Evolutionary conservation across 2,888 invertebrate species (phyloP).

Genomic region (Habroteleia sp.): DNA sequence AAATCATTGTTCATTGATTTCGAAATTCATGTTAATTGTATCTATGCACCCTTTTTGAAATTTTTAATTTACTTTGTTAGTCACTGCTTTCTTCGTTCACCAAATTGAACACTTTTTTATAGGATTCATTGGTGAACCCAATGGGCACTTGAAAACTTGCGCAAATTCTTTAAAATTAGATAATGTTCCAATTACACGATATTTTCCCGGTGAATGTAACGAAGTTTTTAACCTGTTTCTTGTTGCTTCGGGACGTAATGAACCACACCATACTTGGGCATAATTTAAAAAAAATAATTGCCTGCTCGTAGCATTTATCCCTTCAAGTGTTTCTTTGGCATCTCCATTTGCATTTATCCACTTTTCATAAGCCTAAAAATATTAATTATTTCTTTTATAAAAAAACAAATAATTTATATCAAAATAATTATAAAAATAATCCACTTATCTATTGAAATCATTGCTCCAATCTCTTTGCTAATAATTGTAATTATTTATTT

Average conservation of each 20-base stretch:
- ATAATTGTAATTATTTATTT: too few species aligned
- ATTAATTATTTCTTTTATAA: neutral
- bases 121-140: constrained; percentile 91
- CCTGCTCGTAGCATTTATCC: constrained; percentile 88
- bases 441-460: too few species aligned
- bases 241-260: constrained; percentile 90
- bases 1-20: too few species aligned
- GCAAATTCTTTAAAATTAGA: constrained; percentile 91
- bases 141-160: constrained; percentile 86
- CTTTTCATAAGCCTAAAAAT: constrained; percentile 87
- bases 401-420: too few species aligned
- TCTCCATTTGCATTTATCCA: constrained; percentile 86
- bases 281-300: constrained; percentile 96
- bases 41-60: too few species aligned
- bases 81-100: constrained; percentile 64
- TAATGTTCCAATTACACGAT: constrained; percentile 89
- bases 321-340: constrained; percentile 85
- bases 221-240: constrained; percentile 90
- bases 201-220: constrained; percentile 91
- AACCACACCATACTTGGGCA: constrained; percentile 93
- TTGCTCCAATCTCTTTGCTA: too few species aligned
- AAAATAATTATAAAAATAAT: too few species aligned
- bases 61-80: constrained; percentile 5
- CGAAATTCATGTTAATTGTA: constrained; percentile 4
- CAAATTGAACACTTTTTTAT: constrained; percentile 89